Conservation (phyloP, 1,140 invertebrate genomes). For the Oryzaephilus surinamensis region DNA sequence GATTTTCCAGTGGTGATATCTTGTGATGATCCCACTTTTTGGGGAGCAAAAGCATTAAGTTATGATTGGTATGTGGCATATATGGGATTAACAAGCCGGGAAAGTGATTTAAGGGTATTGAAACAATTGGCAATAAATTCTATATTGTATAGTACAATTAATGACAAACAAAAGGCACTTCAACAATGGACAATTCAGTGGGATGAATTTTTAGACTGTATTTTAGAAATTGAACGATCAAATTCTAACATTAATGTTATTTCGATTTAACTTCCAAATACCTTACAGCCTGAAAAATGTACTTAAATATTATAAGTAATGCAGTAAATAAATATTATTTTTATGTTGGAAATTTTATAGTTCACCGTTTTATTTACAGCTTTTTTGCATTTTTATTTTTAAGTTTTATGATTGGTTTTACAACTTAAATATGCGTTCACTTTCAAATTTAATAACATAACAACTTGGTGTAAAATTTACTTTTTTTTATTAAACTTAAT, state of each 20-base stretch:
- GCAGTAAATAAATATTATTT: too few species aligned
- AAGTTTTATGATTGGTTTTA: too few species aligned
- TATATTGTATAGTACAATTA: slow-evolving; percentile 40
- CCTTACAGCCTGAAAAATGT: too few species aligned
- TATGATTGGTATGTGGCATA: slow-evolving; percentile 67
- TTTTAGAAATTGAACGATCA: background rate
- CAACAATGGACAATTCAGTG: slow-evolving; percentile 1
- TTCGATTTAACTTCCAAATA: slow-evolving; percentile 1
- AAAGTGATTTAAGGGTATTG: slow-evolving; percentile 49
- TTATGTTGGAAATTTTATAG: too few species aligned
- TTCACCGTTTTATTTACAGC: too few species aligned
- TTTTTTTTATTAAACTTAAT: too few species aligned
- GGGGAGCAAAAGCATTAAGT: slow-evolving; percentile 51
- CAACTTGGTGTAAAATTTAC: too few species aligned
- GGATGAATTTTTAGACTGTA: slow-evolving; percentile 1
- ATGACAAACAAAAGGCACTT: background rate
- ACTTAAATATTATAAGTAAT: too few species aligned
- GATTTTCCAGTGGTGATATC: slow-evolving; percentile 50
- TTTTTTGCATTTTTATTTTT: too few species aligned
- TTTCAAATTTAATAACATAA: too few species aligned
- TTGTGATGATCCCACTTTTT: slow-evolving; percentile 58
- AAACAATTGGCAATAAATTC: slow-evolving; percentile 65
- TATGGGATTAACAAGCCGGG: slow-evolving; percentile 52
- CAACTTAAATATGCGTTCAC: too few species aligned
- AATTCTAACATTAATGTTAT: slow-evolving; percentile 1